Conservation (phyloP, 2,797 vertebrate genomes). For the Girardinus metallicus region DNA sequence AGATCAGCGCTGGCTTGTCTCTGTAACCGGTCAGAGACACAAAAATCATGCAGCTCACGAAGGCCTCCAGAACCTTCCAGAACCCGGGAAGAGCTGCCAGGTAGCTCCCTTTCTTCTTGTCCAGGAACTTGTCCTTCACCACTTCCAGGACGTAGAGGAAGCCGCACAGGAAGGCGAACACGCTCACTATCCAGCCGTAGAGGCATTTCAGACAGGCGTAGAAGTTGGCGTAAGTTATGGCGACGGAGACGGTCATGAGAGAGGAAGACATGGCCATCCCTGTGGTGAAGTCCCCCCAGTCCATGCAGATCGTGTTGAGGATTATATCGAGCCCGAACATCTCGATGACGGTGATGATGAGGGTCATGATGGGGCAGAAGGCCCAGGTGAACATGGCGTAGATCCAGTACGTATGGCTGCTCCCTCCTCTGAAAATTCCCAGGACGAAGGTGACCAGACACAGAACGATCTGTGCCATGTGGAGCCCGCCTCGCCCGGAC, state of each 20-base stretch:
- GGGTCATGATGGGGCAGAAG: slow-evolving; percentile 81
- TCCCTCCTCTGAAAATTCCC: slow-evolving; percentile 52
- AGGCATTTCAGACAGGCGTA: slow-evolving; percentile 59
- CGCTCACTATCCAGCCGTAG: slow-evolving; percentile 72
- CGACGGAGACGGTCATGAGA: slow-evolving; percentile 82
- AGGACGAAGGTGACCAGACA: slow-evolving; percentile 64
- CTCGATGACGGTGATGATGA: slow-evolving; percentile 83
- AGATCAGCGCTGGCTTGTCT: slow-evolving; percentile 49
- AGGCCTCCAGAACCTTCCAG: slow-evolving; percentile 86
- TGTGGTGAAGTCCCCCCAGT: slow-evolving; percentile 81
- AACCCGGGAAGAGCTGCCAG: slow-evolving; percentile 83
- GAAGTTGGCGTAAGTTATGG: slow-evolving; percentile 80
- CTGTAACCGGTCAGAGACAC: slow-evolving; percentile 73
- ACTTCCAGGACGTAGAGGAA: slow-evolving; percentile 79
- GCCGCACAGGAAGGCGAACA: slow-evolving; percentile 76
- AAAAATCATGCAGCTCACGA: slow-evolving; percentile 86
- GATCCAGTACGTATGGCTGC: slow-evolving; percentile 68
- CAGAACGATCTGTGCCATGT: slow-evolving; percentile 67
- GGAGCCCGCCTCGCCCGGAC: slow-evolving; percentile 56
- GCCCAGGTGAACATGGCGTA: slow-evolving; percentile 88
- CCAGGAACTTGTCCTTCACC: slow-evolving; percentile 70
- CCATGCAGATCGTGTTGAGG: slow-evolving; percentile 60
- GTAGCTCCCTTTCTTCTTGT: slow-evolving; percentile 77
- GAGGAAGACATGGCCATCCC: slow-evolving; percentile 85
- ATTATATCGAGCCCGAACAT: slow-evolving; percentile 70